These are phyloP conservation scores for Microtus pennsylvanicus DNA, from an alignment of 2,113 vertebrate genomes.

Conservation along the genomic window DNA sequence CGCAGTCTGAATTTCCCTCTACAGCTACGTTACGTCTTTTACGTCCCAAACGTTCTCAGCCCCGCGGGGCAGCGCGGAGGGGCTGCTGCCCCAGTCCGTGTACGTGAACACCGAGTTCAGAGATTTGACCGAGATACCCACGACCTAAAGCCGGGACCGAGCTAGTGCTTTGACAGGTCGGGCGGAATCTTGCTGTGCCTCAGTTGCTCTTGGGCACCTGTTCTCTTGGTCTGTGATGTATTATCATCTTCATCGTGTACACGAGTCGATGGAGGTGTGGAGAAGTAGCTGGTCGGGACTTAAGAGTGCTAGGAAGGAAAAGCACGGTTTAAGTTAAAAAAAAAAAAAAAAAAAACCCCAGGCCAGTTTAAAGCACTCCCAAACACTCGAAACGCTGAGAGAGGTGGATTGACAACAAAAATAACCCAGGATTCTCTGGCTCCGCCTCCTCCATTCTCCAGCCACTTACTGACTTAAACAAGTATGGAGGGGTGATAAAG, in stretches of 20 bases:
- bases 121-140: neutral
- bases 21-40: neutral
- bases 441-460: neutral
- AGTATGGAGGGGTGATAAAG: neutral
- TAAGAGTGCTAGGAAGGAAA: conserved; percentile 4
- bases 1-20: neutral
- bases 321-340: neutral
- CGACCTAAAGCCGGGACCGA: neutral
- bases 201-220: neutral
- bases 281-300: neutral
- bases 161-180: neutral
- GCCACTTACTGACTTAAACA: neutral
- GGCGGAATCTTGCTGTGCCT: neutral
- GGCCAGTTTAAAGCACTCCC: neutral
- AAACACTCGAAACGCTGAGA: too few species aligned
- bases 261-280: neutral
- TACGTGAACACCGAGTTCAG: neutral
- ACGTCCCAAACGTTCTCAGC: neutral
- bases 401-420: neutral
- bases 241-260: neutral
- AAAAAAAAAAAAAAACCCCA: neutral
- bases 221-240: neutral
- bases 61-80: neutral
- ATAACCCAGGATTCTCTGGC: neutral
- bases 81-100: neutral